These are phyloP conservation scores for Neomicropteryx cornuta DNA, from an alignment of 1,140 invertebrate genomes.

Conservation along the genomic window DNA sequence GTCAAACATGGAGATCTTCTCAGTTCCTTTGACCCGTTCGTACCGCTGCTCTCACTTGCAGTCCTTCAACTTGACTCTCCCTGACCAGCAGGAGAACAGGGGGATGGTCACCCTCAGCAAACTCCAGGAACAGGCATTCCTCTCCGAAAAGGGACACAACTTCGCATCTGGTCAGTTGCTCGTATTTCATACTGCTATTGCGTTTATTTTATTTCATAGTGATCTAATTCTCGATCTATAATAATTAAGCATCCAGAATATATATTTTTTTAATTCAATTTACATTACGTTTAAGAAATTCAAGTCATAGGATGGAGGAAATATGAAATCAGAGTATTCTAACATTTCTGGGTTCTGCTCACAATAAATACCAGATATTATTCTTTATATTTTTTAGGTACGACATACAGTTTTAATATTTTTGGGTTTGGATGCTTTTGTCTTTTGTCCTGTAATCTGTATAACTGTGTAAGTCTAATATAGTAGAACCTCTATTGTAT, in stretches of 20 bases:
- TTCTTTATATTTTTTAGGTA: no score
- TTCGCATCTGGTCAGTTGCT: constrained; percentile 44
- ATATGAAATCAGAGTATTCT: no score
- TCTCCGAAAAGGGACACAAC: constrained; percentile 24
- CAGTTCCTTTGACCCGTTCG: constrained; percentile 45
- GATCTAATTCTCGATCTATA: not conserved
- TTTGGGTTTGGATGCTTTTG: no score
- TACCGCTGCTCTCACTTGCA: constrained; percentile 54
- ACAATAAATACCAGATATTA: no score
- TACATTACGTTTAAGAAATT: not conserved
- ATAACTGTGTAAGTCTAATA: no score
- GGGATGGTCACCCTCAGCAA: constrained; percentile 39
- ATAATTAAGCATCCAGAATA: not conserved
- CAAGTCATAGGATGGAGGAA: no score
- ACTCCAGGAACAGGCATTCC: constrained; percentile 65
- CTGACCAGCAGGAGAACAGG: constrained; percentile 18
- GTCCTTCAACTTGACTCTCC: constrained; percentile 40
- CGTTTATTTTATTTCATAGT: not conserved
- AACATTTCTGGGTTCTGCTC: no score
- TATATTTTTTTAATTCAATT: constrained; percentile 3
- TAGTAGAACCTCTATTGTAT: no score
- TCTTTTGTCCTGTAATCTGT: no score
- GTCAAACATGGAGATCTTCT: constrained; percentile 35
- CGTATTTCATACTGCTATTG: constrained; percentile 4
- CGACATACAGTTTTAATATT: no score